phyloP scores from a whole-genome alignment of 2,797 vertebrate species.

The Anisognathus igniventris region DNA sequence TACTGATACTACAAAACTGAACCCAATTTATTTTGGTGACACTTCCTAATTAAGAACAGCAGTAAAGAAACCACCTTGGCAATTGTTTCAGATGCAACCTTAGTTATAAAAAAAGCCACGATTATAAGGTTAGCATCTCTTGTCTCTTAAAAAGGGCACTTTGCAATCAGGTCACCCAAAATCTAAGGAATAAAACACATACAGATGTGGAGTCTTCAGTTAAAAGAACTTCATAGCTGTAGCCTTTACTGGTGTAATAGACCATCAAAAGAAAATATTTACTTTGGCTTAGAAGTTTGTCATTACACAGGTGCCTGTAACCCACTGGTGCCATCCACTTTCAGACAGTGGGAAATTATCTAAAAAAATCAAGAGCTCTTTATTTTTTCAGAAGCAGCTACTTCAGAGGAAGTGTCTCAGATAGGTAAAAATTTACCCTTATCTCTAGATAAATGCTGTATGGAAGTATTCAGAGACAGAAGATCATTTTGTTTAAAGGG shows the following conservation, averaged over 20 bases:
- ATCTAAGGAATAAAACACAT: background rate
- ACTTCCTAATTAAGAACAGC: background rate
- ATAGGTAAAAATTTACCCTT: background rate
- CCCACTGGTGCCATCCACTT: background rate
- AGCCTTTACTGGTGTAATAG: background rate
- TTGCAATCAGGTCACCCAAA: background rate
- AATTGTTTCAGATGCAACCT: background rate
- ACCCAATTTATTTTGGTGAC: background rate
- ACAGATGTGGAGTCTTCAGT: background rate
- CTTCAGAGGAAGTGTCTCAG: background rate
- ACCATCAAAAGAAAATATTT: background rate
- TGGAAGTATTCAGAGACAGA: background rate
- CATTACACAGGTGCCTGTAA: background rate
- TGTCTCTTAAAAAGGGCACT: background rate
- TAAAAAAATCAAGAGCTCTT: background rate
- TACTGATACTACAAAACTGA: background rate
- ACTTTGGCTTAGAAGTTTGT: background rate
- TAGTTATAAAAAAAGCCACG: background rate
- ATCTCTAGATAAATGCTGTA: constrained; percentile 4
- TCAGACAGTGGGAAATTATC: background rate
- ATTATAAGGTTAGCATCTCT: background rate
- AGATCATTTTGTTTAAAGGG: background rate
- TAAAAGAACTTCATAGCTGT: background rate
- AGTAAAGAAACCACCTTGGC: background rate
- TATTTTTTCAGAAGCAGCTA: background rate